Base-by-base conservation (phyloP, 2,113 vertebrate species). In the Hemichromis elongatus region DNA sequence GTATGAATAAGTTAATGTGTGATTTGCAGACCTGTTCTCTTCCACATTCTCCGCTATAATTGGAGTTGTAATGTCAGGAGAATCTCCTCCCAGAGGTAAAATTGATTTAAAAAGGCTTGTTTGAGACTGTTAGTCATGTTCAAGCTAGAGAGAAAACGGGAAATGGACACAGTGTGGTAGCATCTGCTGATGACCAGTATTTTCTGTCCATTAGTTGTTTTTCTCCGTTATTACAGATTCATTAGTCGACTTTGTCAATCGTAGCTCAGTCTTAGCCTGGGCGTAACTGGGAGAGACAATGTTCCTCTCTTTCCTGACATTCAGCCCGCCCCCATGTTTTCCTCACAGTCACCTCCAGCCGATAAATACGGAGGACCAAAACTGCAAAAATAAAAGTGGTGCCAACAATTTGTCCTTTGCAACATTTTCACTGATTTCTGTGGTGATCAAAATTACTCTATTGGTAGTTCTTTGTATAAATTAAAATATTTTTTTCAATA, bases 1-100 rank as follows among this genome's bases (percentile, higher is more conserved):
- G 61, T 84, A 77, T 83, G 83, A 90, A 87, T 83, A 88, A 83
- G 82, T 59, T 52, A 89, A 70, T 80, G 75, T 85, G 70, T 84
- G 83, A 90, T 89, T 82, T 88, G 52, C 35, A 68, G 78, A 81
- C 18, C 52, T 42, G 81, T 45, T 82, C 73, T 66, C 57, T 78
- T 85, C 80, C 59, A 30, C 75, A 28, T 68, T 63, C 54, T 45
- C 56, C 77, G 5, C 54, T 54, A 42, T 86, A 82, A 90, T 90
- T 91, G 81, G 68, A 85, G 68, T 21, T 84, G 61, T 84, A 87
- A 77, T 47, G 66, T 83, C 79, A 30, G 42, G 61, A 86, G 86
- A 89, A 66, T 81, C 78, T 87, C 35, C 79, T 82, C 85, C 30
- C 54, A 40, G 79, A 79, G 82, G 89, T 86, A 81, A 55, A 75